These are phyloP conservation scores for Drosophila pruinosa DNA, from an alignment of 1,140 invertebrate species.

Conservation along the genomic window DNA sequence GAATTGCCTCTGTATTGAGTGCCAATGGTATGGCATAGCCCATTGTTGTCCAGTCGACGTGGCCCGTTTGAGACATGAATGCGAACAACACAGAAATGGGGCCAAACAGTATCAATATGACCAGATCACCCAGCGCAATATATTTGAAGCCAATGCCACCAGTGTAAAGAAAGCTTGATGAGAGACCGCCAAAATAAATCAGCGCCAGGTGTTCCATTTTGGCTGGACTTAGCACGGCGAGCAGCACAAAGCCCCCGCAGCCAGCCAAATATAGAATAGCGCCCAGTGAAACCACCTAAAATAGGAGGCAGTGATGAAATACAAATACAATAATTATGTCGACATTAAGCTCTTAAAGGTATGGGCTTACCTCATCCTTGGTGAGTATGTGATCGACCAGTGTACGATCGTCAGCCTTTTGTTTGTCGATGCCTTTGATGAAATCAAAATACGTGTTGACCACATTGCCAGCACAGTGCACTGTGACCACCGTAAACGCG, in stretches of 20 bases:
- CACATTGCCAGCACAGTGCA: slow-evolving; percentile 97
- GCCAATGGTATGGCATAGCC: slow-evolving; percentile 97
- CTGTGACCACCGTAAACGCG: slow-evolving; percentile 92
- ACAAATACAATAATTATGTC: background rate
- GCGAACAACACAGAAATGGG: slow-evolving; percentile 97
- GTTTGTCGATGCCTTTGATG: slow-evolving; percentile 95
- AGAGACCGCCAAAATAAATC: slow-evolving; percentile 97
- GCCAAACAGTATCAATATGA: slow-evolving; percentile 96
- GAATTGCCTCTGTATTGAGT: slow-evolving; percentile 96
- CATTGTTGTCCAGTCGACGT: slow-evolving; percentile 92
- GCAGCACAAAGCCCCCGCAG: slow-evolving; percentile 93
- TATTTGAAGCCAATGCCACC: slow-evolving; percentile 97
- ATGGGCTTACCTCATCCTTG: slow-evolving; percentile 79
- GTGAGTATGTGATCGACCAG: slow-evolving; percentile 94
- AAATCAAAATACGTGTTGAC: slow-evolving; percentile 98
- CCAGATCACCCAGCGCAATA: slow-evolving; percentile 94
- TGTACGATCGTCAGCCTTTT: slow-evolving; percentile 95
- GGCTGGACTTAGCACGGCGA: slow-evolving; percentile 92
- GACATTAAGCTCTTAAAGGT: background rate
- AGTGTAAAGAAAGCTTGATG: slow-evolving; percentile 96
- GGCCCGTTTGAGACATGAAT: slow-evolving; percentile 95
- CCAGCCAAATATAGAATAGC: slow-evolving; percentile 94
- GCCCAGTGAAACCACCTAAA: slow-evolving; percentile 90
- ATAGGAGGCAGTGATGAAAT: background rate
- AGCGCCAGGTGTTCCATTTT: slow-evolving; percentile 96